Evolutionary conservation across 1,140 invertebrate genomes (phyloP), one percentile per base, ranked within the genome.

Genomic region (Gonatopus flavifemur): DNA sequence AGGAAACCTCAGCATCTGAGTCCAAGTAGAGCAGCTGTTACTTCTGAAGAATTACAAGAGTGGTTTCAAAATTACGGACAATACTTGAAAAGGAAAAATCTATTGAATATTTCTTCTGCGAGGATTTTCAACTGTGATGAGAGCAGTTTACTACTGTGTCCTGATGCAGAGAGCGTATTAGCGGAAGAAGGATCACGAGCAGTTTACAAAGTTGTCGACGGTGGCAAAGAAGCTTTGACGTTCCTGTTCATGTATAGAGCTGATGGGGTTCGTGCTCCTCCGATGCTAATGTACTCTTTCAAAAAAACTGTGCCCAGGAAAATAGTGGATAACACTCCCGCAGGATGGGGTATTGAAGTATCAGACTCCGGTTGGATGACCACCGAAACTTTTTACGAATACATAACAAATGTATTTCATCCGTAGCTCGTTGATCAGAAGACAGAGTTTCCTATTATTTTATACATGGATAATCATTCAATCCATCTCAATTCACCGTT

Each of bases 331-430:
- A n/a, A n/a, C n/a, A n/a, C n/a, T n/a, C n/a, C n/a, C n/a, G n/a
- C n/a, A n/a, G n/a, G n/a, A n/a, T n/a, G n/a, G n/a, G n/a, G n/a
- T n/a, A n/a, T n/a, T n/a, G n/a, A n/a, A n/a, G n/a, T n/a, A n/a
- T 56, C 66, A 22, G 65, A 73, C 13, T 63, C 49, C 33, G 68
- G 72, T 5, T 77, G 74, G 74, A 75, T 74, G 73, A 73, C 33
- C 28, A 59, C 35, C 25, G 55, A 58, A 60, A 36, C 49, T 16
- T 77, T 74, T 57, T 76, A 64, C 52, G 68, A 76, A 55, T 76
- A 70, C 47, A 52, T 74, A 13, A 48, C 59, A 21, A 68, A 74
- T 58, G 57, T 65, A 13, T 73, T 74, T 57, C 9, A 66, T 52
- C 66, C 59, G 38, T 74, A 65, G 61, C 13, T 74, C 25, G 6